phyloP scores from a whole-genome alignment of 2,797 vertebrate genomes.

The Brotula barbata region DNA sequence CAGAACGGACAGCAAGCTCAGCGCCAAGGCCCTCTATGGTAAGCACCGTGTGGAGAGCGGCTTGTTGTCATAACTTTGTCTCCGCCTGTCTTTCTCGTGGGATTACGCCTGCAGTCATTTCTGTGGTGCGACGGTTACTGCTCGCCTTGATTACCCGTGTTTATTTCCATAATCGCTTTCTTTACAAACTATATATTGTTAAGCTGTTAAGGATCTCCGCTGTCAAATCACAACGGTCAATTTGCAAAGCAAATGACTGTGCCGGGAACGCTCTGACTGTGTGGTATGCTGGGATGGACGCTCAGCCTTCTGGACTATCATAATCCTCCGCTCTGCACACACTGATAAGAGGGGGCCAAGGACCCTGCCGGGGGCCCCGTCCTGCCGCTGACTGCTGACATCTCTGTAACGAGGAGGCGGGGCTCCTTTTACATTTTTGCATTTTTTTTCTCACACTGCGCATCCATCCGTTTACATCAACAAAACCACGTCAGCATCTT shows the following conservation, averaged over 20 bases:
- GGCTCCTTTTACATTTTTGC: constrained; percentile 6
- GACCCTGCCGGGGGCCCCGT: constrained; percentile 42
- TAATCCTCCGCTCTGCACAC: constrained; percentile 12
- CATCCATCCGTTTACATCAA: not conserved
- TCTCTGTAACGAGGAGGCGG: constrained; percentile 13
- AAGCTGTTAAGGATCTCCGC: constrained; percentile 1
- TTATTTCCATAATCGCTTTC: not conserved
- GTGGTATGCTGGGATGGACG: not conserved
- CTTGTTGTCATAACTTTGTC: constrained; percentile 16
- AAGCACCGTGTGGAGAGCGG: constrained; percentile 49
- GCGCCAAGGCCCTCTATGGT: constrained; percentile 85
- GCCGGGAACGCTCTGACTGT: constrained; percentile 46
- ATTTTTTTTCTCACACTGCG: not conserved
- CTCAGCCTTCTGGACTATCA: constrained; percentile 9
- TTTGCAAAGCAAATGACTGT: constrained; percentile 65
- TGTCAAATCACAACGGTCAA: constrained; percentile 29
- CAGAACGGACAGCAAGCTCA: constrained; percentile 83
- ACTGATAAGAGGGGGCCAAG: constrained; percentile 61
- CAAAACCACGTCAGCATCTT: too few relatives aligned
- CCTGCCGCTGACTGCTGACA: constrained; percentile 17
- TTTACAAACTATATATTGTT: constrained; percentile 14
- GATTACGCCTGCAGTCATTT: constrained; percentile 17
- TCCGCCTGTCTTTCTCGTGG: constrained; percentile 24
- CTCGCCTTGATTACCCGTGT: not conserved
- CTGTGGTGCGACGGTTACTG: constrained; percentile 13